Conservation (phyloP, 2,888 invertebrate genomes). For the Drosophila pseudotalamancana region DNA sequence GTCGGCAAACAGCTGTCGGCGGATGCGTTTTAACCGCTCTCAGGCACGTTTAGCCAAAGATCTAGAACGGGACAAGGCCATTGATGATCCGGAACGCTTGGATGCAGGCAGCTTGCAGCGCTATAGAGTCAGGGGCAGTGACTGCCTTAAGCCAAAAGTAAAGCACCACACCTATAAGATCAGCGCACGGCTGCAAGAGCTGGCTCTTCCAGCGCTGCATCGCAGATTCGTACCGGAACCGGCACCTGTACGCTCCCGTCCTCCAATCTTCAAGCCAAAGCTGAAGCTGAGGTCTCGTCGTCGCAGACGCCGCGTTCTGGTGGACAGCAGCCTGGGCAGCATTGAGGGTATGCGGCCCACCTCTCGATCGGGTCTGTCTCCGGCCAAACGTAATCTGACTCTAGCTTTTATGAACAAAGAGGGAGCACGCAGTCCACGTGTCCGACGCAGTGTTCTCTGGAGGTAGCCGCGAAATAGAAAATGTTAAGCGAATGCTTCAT, state of each 20-base stretch:
- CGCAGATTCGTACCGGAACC: background rate
- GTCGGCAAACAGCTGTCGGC: background rate
- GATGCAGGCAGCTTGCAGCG: slow-evolving; percentile 1
- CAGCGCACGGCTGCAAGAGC: slow-evolving; percentile 32
- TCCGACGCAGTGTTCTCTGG: slow-evolving; percentile 26
- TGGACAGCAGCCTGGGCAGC: slow-evolving; percentile 59
- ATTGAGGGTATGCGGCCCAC: slow-evolving; percentile 19
- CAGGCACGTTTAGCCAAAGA: slow-evolving; percentile 32
- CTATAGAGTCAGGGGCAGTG: background rate
- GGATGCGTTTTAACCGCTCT: slow-evolving; percentile 7
- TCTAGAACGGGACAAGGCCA: slow-evolving; percentile 42
- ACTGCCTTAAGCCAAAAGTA: background rate
- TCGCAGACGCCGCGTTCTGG: background rate
- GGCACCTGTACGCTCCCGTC: background rate
- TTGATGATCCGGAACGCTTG: slow-evolving; percentile 47
- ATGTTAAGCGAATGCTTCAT: background rate
- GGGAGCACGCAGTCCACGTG: slow-evolving; percentile 1
- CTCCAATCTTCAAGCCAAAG: background rate
- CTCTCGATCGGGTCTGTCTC: slow-evolving; percentile 33
- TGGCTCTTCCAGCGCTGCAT: slow-evolving; percentile 28
- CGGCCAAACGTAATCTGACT: slow-evolving; percentile 60
- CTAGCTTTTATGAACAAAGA: slow-evolving; percentile 50
- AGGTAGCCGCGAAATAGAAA: background rate
- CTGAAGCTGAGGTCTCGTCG: background rate
- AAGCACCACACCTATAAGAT: slow-evolving; percentile 26